A percentile compares a stretch with the other conserved stretches of the same genome.
These are phyloP conservation scores for Dasyprocta punctata DNA, from an alignment of 2,113 vertebrate species.

Conservation along the genomic window DNA sequence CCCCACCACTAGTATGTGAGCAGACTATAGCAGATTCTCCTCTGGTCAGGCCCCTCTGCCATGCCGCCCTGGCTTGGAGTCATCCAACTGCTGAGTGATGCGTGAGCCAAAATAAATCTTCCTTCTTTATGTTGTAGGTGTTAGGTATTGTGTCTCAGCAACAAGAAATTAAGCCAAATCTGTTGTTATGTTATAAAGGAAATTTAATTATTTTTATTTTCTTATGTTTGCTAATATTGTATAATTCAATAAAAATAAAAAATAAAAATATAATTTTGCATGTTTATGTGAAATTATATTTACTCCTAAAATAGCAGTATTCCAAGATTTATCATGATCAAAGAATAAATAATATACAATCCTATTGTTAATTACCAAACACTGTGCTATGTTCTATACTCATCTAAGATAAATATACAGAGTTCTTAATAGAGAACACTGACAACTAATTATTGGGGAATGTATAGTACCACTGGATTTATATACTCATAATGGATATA, in stretches of 20 bases:
- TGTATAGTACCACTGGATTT: not conserved
- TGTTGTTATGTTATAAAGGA: not conserved
- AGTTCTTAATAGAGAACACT: not conserved
- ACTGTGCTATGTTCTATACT: not conserved
- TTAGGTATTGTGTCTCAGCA: too few relatives aligned
- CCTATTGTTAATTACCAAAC: not conserved
- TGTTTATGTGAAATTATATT: not conserved
- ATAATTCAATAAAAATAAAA: too few relatives aligned
- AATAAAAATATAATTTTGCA: not conserved
- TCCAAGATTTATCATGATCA: not conserved
- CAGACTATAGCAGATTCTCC: too few relatives aligned
- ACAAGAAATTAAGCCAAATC: not conserved
- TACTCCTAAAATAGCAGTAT: not conserved
- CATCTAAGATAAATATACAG: not conserved
- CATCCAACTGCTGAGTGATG: too few relatives aligned
- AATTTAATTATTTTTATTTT: not conserved
- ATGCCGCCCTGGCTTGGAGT: too few relatives aligned
- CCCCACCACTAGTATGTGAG: too few relatives aligned
- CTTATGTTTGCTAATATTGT: not conserved
- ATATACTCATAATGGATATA: not conserved
- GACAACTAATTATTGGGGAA: not conserved
- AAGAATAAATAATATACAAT: not conserved
- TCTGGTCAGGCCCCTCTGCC: too few relatives aligned
- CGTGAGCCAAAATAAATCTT: too few relatives aligned
- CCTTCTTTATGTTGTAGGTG: too few relatives aligned